These are phyloP conservation scores for Drosophila sp. DNA, from an alignment of 1,140 invertebrate genomes.

Conservation along the genomic window DNA sequence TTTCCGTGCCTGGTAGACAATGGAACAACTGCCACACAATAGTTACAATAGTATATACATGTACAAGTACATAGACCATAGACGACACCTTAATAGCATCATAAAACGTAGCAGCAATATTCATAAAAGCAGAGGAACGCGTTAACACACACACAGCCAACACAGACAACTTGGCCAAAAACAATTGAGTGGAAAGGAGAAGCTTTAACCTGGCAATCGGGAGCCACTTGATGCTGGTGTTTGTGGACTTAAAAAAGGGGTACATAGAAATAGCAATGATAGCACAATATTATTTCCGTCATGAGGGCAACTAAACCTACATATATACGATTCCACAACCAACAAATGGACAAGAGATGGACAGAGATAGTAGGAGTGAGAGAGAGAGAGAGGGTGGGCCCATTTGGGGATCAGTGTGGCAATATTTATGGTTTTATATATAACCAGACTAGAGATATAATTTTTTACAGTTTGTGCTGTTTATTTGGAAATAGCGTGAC, in stretches of 20 bases:
- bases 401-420: constrained; percentile 23
- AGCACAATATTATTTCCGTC: constrained; percentile 69
- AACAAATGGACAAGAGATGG: constrained; percentile 10
- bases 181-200: constrained; percentile 28
- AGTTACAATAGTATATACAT: constrained; percentile 27
- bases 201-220: constrained; percentile 19
- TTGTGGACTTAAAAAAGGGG: constrained; percentile 15
- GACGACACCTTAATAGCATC: constrained; percentile 63
- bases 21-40: constrained; percentile 54
- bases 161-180: constrained; percentile 20
- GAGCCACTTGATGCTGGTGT: constrained; percentile 20
- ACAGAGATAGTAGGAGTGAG: constrained; percentile 1
- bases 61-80: neutral
- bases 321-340: neutral
- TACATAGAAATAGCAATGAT: constrained; percentile 61
- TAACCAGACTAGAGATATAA: constrained; percentile 42
- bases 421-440: constrained; percentile 65
- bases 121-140: constrained; percentile 40
- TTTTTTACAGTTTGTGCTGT: constrained; percentile 57
- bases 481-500: constrained; percentile 65
- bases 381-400: neutral
- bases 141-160: constrained; percentile 31
- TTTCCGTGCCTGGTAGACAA: constrained; percentile 54
- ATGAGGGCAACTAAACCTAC: constrained; percentile 55
- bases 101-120: constrained; percentile 65